These are phyloP conservation scores for Eriocheir sinensis DNA, from an alignment of 1,140 invertebrate genomes.

Conservation along the genomic window DNA sequence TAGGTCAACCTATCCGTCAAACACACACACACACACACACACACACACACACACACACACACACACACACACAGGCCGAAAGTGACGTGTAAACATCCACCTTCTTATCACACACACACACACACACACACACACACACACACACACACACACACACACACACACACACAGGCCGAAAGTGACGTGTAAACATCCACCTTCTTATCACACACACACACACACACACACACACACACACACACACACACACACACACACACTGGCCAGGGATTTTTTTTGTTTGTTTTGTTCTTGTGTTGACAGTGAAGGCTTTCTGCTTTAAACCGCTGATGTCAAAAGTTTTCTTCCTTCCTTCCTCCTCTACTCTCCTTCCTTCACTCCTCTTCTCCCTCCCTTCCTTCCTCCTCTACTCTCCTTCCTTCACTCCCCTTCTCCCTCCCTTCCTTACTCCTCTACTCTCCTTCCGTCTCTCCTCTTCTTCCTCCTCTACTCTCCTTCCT, in stretches of 20 bases:
- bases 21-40: neutral
- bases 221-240: neutral
- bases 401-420: no score
- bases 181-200: neutral
- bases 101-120: neutral
- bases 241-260: neutral
- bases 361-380: neutral
- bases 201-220: neutral
- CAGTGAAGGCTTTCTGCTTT: neutral
- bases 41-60: no score
- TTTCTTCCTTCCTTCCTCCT: neutral
- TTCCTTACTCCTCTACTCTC: constrained; percentile 37
- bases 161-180: constrained; percentile 20
- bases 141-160: constrained; percentile 48
- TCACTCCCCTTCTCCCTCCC: constrained; percentile 43
- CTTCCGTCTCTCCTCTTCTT: neutral
- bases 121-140: neutral
- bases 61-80: constrained; percentile 16
- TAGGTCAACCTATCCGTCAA: neutral
- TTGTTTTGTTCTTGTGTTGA: no score
- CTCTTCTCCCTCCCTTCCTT: neutral
- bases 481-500: neutral
- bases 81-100: neutral
- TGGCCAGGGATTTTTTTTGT: no score
- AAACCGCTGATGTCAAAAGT: neutral